These are phyloP conservation scores for Venusia cambrica DNA, from an alignment of 2,888 invertebrate species.

Conservation along the genomic window DNA sequence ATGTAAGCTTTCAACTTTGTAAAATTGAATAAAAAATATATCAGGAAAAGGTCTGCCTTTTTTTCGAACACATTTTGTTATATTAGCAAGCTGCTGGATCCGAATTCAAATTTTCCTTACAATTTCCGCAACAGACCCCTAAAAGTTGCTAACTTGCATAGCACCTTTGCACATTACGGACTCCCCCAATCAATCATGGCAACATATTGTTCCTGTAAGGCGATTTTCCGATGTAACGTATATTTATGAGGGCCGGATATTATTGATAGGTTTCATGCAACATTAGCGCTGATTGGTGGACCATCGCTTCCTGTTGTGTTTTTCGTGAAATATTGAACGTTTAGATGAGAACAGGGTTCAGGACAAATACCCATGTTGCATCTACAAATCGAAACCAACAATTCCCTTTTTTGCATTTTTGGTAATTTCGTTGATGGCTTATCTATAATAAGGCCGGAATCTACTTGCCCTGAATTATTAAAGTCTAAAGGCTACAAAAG, in stretches of 20 bases:
- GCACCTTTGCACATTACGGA: slow-evolving; percentile 40
- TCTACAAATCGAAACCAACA: no score
- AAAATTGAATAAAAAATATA: no score
- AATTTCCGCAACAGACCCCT: slow-evolving; percentile 8
- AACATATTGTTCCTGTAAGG: slow-evolving; percentile 58
- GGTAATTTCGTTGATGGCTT: no score
- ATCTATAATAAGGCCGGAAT: no score
- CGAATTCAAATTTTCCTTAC: not conserved
- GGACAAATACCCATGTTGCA: no score
- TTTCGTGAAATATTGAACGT: slow-evolving; percentile 22
- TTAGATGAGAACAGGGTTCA: slow-evolving; percentile 8
- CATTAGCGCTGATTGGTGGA: slow-evolving; percentile 56
- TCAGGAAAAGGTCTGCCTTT: no score
- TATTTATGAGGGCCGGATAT: slow-evolving; percentile 52
- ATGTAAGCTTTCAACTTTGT: no score
- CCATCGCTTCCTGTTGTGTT: slow-evolving; percentile 24
- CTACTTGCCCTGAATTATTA: no score
- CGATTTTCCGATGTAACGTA: slow-evolving; percentile 48
- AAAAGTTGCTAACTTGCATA: slow-evolving; percentile 31
- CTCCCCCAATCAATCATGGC: slow-evolving; percentile 51
- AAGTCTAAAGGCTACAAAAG: no score
- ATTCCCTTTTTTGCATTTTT: no score
- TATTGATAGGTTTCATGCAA: slow-evolving; percentile 60
- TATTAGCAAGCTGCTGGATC: no score
- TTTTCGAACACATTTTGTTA: no score